These are phyloP conservation scores for Ceratoteleas bidentatus DNA, from an alignment of 1,140 invertebrate species.

Conservation along the genomic window DNA sequence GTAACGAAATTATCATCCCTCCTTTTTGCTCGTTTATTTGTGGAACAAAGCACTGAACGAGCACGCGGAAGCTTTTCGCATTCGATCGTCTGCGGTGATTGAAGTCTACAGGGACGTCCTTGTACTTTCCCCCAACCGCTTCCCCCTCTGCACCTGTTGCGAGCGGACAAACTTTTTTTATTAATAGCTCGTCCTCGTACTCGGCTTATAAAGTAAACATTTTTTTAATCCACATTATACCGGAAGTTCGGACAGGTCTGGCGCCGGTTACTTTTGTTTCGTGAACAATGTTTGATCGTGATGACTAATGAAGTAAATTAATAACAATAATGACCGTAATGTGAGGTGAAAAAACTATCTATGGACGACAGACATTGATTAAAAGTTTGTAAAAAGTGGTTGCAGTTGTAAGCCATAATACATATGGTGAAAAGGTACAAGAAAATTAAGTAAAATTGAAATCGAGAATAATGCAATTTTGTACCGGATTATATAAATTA, in stretches of 20 bases:
- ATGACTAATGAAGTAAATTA: constrained; percentile 49
- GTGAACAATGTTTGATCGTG: constrained; percentile 24
- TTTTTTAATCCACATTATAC: constrained; percentile 37
- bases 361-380: constrained; percentile 20
- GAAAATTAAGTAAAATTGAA: too few species aligned
- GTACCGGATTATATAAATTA: too few species aligned
- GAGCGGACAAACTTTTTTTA: constrained; percentile 52
- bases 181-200: constrained; percentile 44
- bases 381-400: constrained; percentile 36
- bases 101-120: constrained; percentile 53
- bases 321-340: constrained; percentile 24
- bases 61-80: constrained; percentile 23
- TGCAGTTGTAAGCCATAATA: background rate
- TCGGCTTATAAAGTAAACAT: constrained; percentile 42
- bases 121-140: constrained; percentile 38
- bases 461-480: too few species aligned
- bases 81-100: constrained; percentile 51
- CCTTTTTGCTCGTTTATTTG: constrained; percentile 8
- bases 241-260: constrained; percentile 36
- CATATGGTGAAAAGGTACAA: too few species aligned
- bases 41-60: constrained; percentile 33
- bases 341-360: constrained; percentile 7
- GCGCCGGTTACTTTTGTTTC: constrained; percentile 21
- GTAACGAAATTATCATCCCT: background rate
- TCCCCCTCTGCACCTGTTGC: constrained; percentile 57